Conservation (phyloP, 2,113 vertebrate species). For the Prinia subflava region DNA sequence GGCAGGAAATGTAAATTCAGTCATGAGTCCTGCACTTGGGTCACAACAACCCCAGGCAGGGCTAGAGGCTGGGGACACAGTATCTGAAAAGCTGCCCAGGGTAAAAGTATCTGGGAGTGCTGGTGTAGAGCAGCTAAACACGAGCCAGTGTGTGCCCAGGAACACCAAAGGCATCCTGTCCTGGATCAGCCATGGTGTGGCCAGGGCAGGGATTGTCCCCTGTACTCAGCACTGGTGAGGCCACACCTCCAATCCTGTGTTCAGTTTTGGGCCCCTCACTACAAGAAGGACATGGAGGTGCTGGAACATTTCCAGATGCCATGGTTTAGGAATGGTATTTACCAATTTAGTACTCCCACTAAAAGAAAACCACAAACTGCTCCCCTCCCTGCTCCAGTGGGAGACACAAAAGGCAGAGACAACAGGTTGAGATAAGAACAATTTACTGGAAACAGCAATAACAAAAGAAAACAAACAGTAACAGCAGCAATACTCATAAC, state of each 20-base stretch:
- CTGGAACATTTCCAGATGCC: not conserved
- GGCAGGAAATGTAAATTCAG: not conserved
- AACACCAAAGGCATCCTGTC: not conserved
- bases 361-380: not conserved
- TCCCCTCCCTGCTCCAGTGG: not conserved
- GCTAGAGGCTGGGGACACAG: not conserved
- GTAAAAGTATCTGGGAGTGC: not conserved
- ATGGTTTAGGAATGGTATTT: not conserved
- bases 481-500: not conserved
- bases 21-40: not conserved
- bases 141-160: fast-evolving
- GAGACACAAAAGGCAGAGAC: not conserved
- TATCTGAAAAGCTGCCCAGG: not conserved
- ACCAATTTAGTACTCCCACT: not conserved
- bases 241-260: fast-evolving
- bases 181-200: not conserved
- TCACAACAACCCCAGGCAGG: not conserved
- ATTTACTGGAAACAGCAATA: not conserved
- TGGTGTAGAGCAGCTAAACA: not conserved
- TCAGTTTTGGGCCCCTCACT: not conserved
- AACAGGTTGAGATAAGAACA: not conserved
- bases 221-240: fast-evolving
- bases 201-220: fast-evolving
- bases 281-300: not conserved
- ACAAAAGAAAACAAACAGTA: not conserved